A percentile compares a stretch with the other conserved stretches of the same genome.
These are phyloP conservation scores for Oryzaephilus surinamensis DNA, from an alignment of 1,140 invertebrate genomes.

Conservation along the genomic window DNA sequence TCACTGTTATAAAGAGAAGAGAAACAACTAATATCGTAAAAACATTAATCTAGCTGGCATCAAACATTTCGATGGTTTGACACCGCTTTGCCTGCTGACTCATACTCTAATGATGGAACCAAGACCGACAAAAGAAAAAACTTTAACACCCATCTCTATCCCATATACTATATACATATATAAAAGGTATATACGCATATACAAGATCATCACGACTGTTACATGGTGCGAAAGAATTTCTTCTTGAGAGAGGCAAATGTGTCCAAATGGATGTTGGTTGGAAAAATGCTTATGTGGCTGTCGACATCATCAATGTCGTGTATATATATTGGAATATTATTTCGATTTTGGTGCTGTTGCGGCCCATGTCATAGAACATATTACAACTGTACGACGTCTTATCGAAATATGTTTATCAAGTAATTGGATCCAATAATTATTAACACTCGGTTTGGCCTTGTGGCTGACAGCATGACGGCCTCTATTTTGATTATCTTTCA, in stretches of 20 bases:
- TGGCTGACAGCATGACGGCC: conserved; percentile 8
- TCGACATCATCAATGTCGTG: conserved; percentile 9
- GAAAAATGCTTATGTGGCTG: no score
- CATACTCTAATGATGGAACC: conserved; percentile 30
- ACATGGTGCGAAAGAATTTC: no score
- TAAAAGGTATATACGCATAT: no score
- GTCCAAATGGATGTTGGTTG: no score
- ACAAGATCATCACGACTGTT: no score
- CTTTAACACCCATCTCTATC: conserved; percentile 14
- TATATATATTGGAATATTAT: no score
- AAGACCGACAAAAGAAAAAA: conserved; percentile 26
- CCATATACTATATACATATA: no score
- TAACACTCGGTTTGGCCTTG: conserved; percentile 13
- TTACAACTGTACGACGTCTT: conserved; percentile 14
- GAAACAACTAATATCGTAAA: no score
- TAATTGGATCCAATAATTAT: conserved; percentile 21
- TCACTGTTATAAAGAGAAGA: no score
- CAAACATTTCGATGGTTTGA: conserved; percentile 33
- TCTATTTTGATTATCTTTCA: no score
- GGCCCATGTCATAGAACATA: conserved; percentile 9
- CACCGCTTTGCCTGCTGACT: conserved; percentile 27
- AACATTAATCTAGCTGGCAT: conserved; percentile 34
- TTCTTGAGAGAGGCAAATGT: no score
- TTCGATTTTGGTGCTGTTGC: conserved; percentile 7
- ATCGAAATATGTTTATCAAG: conserved; percentile 21